phyloP scores from a whole-genome alignment of 2,888 invertebrate species.

The Platerodrilus igneus region DNA sequence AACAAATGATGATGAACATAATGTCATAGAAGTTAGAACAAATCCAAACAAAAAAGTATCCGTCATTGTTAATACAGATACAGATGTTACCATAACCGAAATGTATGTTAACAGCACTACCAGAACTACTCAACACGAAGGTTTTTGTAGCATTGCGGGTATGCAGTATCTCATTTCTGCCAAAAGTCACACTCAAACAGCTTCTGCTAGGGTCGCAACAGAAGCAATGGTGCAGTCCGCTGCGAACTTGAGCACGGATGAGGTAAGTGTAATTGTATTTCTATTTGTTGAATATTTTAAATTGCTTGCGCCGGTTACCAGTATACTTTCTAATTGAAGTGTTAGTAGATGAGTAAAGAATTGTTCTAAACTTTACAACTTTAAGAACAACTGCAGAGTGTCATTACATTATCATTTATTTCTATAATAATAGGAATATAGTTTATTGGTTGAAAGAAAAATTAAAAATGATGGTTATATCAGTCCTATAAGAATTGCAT shows the following conservation, averaged over 20 bases:
- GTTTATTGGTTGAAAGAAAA: too few species aligned
- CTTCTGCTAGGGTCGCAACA: conserved; percentile 74
- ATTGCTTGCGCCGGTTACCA: not conserved
- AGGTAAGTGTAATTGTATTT: conserved; percentile 41
- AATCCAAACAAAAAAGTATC: conserved; percentile 61
- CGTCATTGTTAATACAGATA: conserved; percentile 79
- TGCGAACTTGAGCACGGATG: conserved; percentile 40
- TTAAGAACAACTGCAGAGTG: too few species aligned
- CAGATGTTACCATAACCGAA: conserved; percentile 83
- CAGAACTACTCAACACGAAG: conserved; percentile 70
- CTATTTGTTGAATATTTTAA: too few species aligned
- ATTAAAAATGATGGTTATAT: too few species aligned
- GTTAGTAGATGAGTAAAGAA: too few species aligned
- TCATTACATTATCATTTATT: too few species aligned
- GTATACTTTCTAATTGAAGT: too few species aligned
- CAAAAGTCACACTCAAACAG: conserved; percentile 80
- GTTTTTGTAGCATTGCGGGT: conserved; percentile 77
- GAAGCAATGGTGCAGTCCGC: conserved; percentile 50
- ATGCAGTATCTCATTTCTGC: conserved; percentile 87
- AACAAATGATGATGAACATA: conserved; percentile 52
- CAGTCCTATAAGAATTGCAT: too few species aligned
- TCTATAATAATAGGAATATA: too few species aligned
- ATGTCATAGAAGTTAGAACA: conserved; percentile 44
- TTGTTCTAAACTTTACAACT: too few species aligned
- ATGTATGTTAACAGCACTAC: conserved; percentile 75